Base-by-base conservation (phyloP, 2,888 invertebrate species). In the Helobdella robusta region DNA sequence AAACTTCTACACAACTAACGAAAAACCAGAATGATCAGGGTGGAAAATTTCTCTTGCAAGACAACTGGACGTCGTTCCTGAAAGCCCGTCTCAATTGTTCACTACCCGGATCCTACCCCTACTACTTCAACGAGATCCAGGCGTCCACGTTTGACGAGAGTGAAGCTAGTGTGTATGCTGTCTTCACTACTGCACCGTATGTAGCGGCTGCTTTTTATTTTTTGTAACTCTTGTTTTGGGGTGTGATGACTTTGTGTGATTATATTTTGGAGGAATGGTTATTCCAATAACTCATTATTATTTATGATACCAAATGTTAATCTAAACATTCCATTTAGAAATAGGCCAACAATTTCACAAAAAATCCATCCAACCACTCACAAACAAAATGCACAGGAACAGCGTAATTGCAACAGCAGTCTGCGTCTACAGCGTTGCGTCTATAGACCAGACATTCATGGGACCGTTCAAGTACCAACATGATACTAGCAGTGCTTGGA, bases 121-220 rank as follows among this genome's bases (percentile, higher is more conserved):
- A 94, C 82, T 93, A 94, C 82, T 94, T 94, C 81, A 89, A 94
- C 81, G 93, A 95, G 85, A 89, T 94, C 75, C 92, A 92, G 70
- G 71, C 73, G 64, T 83, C 92, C 72, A 85, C 95, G 68, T 23
- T 46, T 25, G 65, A 56, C 25, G n/a, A 20, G 23, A 23, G 46
- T 8, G 35, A 48, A 6, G 40, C 28, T 5, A 20, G 30, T 34
- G 23, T 65, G 23, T 95, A 94, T 80, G 93, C 89, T 15, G 89
- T 93, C n/a, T 91, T 95, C 77, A 91, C 91, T 52, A 95, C 94
- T 8, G 89, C 93, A 2, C 73, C 75, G 73, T 78, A 73, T 75
- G 77, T 74, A 28, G 32, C 20, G 2, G 8, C 2, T 25, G 3
- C 32, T 15, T 5, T 32, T 4, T 0, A 0, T n/a, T n/a, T n/a